Base-by-base conservation (phyloP, 1,140 invertebrate genomes). In the Lanistes nyassanus region DNA sequence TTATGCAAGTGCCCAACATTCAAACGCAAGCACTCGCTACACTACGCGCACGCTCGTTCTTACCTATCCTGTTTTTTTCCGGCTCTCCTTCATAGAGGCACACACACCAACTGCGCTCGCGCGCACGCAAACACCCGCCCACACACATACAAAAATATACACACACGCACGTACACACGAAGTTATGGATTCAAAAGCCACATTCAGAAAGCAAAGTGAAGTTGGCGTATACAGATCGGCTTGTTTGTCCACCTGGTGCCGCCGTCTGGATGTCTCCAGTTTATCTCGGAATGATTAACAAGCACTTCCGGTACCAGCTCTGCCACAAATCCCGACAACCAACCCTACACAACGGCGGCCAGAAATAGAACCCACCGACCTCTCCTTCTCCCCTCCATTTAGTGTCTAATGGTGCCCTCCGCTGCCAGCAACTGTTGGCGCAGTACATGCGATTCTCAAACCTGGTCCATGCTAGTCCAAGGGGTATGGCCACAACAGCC, bases 121-220 rank as follows among this genome's bases (percentile, higher is more conserved):
- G 65, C 5, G 37, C 9, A 34, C 9, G 37, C 26, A 36, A 34
- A 23, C n/a, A 67, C n/a, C 5, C n/a, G 36, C 60, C 11, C 60
- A 64, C 60, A 70, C n/a, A 70, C 37, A 69, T 2, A 39, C 6
- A 76, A 16, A 64, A 13, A 64, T 26, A 64, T 26, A 64, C 60
- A 64, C 60, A 64, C 60, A 64, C 60, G 29, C 60, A 64, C 60
- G 13, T 13, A 21, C 60, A 64, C 60, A 64, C 60, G 29, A 11
- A 64, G 19, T 64, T 11, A 64, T 29, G 65, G 53, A n/a, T n/a
- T n/a, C n/a, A n/a, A n/a, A n/a, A n/a, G n/a, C n/a, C n/a, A n/a
- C n/a, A n/a, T n/a, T n/a, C n/a, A 62, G 39, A 64, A 64, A 64
- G 29, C 29, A 64, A 11, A 13, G 11, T 13, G 29, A 31, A 64